phyloP scores from a whole-genome alignment of 2,888 invertebrate species.

The Halictus quadricinctus region DNA sequence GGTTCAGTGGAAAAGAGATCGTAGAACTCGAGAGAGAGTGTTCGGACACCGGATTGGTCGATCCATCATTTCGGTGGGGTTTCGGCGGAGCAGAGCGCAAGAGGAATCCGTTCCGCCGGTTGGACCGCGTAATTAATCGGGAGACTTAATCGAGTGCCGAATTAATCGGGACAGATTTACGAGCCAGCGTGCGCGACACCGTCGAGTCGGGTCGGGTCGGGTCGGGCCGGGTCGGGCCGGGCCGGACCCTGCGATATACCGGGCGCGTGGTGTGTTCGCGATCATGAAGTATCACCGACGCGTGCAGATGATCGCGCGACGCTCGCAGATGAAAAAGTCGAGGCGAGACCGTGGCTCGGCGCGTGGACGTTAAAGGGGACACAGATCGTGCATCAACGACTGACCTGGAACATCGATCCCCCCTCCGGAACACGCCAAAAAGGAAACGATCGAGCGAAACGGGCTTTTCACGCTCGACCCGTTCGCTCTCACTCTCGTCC shows the following conservation, averaged over 20 bases:
- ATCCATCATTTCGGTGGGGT: constrained; percentile 54
- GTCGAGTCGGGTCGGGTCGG: not conserved
- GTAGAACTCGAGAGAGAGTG: not conserved
- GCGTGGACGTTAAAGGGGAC: constrained; percentile 42
- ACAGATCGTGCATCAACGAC: constrained; percentile 45
- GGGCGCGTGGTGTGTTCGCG: not conserved
- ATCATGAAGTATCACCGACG: constrained; percentile 61
- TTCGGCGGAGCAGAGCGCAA: constrained; percentile 22
- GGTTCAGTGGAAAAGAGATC: not conserved
- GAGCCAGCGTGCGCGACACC: not conserved
- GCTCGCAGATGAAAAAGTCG: constrained; percentile 34
- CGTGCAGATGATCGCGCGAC: constrained; percentile 42
- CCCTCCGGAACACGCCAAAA: constrained; percentile 17
- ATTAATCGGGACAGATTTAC: constrained; percentile 68
- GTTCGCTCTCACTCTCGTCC: not conserved
- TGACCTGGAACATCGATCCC: constrained; percentile 38
- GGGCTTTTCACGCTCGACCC: constrained; percentile 33
- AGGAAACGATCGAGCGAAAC: constrained; percentile 39
- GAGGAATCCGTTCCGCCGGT: constrained; percentile 26
- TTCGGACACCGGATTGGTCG: constrained; percentile 27
- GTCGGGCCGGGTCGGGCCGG: not conserved
- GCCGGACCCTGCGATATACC: not conserved
- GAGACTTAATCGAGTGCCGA: constrained; percentile 67
- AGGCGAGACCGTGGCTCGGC: constrained; percentile 34
- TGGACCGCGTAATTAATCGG: constrained; percentile 65